Evolutionary conservation across 2,113 vertebrate species (phyloP).

Genomic region (Poeciliopsis occidentalis): DNA sequence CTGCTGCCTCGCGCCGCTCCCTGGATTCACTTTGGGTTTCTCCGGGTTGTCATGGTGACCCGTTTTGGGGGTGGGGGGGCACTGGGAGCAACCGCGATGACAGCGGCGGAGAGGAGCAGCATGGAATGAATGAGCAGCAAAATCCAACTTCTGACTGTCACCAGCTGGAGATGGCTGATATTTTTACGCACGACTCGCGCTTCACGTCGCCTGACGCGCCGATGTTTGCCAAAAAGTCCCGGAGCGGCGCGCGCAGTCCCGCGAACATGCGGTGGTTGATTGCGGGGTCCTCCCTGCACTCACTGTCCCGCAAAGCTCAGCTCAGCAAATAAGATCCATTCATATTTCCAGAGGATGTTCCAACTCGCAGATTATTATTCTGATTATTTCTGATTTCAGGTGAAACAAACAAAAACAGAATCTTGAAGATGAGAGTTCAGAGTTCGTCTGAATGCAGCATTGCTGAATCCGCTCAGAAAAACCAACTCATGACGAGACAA

Average conservation of each 20-base stretch:
- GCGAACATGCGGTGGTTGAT: constrained; percentile 22
- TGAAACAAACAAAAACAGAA: constrained; percentile 33
- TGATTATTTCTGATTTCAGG: constrained; percentile 22
- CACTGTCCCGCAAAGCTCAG: constrained; percentile 34
- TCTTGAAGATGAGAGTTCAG: constrained; percentile 27
- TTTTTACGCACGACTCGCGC: constrained; percentile 76
- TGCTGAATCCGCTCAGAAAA: constrained; percentile 59
- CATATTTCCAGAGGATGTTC: constrained; percentile 55
- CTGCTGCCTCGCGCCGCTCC: constrained; percentile 73
- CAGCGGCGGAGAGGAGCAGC: constrained; percentile 83
- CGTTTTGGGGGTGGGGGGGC: constrained; percentile 42
- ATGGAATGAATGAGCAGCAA: constrained; percentile 80
- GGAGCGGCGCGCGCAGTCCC: constrained; percentile 66
- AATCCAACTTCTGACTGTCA: constrained; percentile 77
- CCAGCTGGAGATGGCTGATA: constrained; percentile 70
- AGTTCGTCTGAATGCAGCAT: constrained; percentile 49
- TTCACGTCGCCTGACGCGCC: constrained; percentile 65
- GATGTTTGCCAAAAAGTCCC: constrained; percentile 71
- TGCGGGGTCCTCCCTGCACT: constrained; percentile 48
- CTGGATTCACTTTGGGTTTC: constrained; percentile 86
- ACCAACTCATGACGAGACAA: constrained; percentile 58
- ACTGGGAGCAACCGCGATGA: constrained; percentile 85
- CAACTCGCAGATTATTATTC: constrained; percentile 30
- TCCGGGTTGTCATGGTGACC: constrained; percentile 91
- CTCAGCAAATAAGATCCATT: constrained; percentile 45